Evolutionary conservation across 2,113 vertebrate genomes (phyloP).

Genomic region (Paratilapia polleni): DNA sequence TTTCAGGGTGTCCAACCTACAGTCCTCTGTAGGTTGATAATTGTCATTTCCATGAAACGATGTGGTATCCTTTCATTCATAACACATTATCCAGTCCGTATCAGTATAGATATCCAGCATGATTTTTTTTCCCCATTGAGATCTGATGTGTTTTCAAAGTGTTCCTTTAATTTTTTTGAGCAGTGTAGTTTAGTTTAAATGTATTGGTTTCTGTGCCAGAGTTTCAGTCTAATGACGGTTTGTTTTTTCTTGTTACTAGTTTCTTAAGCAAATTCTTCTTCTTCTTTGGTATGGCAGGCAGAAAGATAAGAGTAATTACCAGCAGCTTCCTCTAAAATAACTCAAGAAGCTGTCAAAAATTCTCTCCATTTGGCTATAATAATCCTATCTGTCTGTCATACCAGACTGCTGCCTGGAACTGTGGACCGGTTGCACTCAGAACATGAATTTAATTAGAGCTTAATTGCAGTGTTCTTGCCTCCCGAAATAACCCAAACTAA

Average conservation of each 20-base stretch:
- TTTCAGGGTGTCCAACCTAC: no score
- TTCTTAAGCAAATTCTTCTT: not conserved
- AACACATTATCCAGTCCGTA: no score
- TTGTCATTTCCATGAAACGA: no score
- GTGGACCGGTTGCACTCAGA: not conserved
- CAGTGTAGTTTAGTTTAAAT: not conserved
- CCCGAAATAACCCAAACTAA: not conserved
- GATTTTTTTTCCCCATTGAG: no score
- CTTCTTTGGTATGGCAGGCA: not conserved
- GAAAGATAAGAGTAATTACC: not conserved
- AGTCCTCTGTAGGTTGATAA: no score
- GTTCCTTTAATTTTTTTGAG: no score
- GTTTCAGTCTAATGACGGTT: not conserved
- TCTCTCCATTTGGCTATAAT: not conserved
- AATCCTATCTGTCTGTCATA: constrained; percentile 6
- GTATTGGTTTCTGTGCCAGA: not conserved
- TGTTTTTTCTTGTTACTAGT: not conserved
- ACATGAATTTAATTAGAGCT: constrained; percentile 8
- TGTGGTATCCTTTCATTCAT: no score
- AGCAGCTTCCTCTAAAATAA: constrained; percentile 5
- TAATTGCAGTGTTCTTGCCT: not conserved
- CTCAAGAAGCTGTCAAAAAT: not conserved
- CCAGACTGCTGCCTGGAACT: not conserved
- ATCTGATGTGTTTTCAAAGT: no score
- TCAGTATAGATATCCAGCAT: no score